Evolutionary conservation across 1,140 invertebrate genomes (phyloP), one percentile per base, ranked within the genome.

Genomic region (Diabrotica undecimpunctata): DNA sequence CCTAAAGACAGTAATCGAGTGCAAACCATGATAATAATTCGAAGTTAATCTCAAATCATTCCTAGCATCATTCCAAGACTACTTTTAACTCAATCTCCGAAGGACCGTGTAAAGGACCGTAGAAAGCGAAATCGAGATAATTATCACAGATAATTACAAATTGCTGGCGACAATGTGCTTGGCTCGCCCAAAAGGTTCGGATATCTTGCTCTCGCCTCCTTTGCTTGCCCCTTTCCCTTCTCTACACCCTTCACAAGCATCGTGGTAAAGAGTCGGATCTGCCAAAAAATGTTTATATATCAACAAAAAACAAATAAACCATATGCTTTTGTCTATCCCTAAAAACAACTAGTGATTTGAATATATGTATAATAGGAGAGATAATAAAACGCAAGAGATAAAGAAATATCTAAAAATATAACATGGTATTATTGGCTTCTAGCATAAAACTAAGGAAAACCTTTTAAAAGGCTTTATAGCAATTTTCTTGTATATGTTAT

Each of bases 41-140:
- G 13, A 13, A 61, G 59, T 61, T 61, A 61, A 61, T 61, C 59
- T 61, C 38, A 10, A 13, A 52, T 35, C 46, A 61, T 66, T 64
- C 14, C 60, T 46, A 13, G 36, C 46, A 50, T 25, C 25, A 25
- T 56, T 63, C 36, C 50, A 36, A 8, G 12, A 54, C 52, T 65
- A 61, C 57, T 65, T 62, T 54, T 51, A 60, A 61, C 63, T 66
- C 64, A 69, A 69, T 66, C 67, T 61, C 60, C 53, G 61, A 66
- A 69, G 67, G 67, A n/a, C 41, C 41, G 41, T 46, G 41, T 46
- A 46, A 46, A 46, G 41, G 41, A 46, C 59, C 64, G 67, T 69
- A 69, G 67, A 66, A 69, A 66, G 67, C 67, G 61, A 69, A 69
- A 69, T 69, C 67, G 67, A 66, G 67, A 69, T 69, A 69, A 69